Percentiles rank a stretch among this genome's conserved stretches.
Evolutionary conservation across 2,113 vertebrate species (phyloP).

Genomic region (Urocitellus parryii): DNA sequence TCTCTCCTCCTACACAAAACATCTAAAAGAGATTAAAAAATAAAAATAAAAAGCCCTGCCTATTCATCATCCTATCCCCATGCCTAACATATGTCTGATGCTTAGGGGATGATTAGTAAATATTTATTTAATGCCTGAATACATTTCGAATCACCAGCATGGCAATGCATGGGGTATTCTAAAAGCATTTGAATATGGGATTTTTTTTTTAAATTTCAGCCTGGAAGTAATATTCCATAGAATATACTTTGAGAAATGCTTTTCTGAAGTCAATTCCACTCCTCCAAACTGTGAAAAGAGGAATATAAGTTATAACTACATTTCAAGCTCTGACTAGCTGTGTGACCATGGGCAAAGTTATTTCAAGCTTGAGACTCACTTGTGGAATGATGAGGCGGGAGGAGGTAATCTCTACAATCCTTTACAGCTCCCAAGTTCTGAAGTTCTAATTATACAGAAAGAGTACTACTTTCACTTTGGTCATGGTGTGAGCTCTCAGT

Average conservation of each 20-base stretch:
- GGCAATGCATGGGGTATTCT: neutral
- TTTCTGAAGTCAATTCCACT: conserved; percentile 71
- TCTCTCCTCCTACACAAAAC: neutral
- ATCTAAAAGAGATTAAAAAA: neutral
- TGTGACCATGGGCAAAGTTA: conserved; percentile 71
- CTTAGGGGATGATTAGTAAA: neutral
- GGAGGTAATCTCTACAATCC: conserved; percentile 50
- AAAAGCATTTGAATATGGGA: conserved; percentile 4
- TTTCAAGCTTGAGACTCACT: conserved; percentile 73
- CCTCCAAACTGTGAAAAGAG: conserved; percentile 74
- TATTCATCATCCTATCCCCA: neutral
- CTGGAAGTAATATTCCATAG: conserved; percentile 60
- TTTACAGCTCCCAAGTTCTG: conserved; percentile 30
- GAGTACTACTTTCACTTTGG: conserved; percentile 9
- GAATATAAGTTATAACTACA: conserved; percentile 69
- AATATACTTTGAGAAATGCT: conserved; percentile 66
- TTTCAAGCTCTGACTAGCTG: conserved; percentile 71
- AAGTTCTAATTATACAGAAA: conserved; percentile 52
- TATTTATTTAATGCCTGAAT: conserved; percentile 22
- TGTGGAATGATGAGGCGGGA: conserved; percentile 52
- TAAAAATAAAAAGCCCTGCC: neutral
- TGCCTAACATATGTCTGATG: neutral
- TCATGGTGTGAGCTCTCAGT: neutral
- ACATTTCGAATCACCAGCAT: neutral
- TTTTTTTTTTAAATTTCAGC: neutral